Percentiles rank a stretch among this genome's conserved stretches.
Conservation (phyloP, 2,797 vertebrate genomes). For the Melopsittacus undulatus region DNA sequence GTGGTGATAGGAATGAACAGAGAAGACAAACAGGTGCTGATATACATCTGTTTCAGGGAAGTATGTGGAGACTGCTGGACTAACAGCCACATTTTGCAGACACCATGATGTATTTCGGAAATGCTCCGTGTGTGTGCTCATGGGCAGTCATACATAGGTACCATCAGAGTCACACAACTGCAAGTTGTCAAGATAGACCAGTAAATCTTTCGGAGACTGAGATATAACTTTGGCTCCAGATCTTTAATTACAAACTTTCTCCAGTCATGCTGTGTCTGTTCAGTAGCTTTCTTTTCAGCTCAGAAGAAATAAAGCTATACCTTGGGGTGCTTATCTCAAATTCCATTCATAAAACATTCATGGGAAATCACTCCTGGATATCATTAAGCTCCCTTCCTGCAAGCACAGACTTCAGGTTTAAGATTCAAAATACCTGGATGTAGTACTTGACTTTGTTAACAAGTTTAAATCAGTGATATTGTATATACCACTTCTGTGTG, state of each 20-base stretch:
- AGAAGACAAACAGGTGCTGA: slow-evolving; percentile 22
- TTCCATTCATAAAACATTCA: neutral
- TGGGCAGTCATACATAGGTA: accelerated
- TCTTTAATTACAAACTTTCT: neutral
- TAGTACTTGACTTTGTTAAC: neutral
- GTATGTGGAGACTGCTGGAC: neutral
- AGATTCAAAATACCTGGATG: neutral
- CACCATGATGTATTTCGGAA: neutral
- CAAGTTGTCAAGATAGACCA: neutral
- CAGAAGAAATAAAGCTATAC: neutral
- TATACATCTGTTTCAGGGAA: neutral
- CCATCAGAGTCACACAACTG: neutral
- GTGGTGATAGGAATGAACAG: neutral
- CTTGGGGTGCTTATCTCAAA: neutral
- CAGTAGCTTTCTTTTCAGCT: neutral
- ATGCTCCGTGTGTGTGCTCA: neutral
- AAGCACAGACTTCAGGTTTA: neutral
- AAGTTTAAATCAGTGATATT: neutral
- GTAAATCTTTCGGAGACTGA: neutral
- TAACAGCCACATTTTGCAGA: neutral
- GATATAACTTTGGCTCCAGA: neutral
- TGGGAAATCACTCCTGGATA: neutral
- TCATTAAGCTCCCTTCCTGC: neutral
- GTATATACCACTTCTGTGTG: neutral
- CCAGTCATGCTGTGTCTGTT: neutral